Percentiles rank a stretch among this genome's conserved stretches.
Conservation (phyloP, 1,140 invertebrate species). For the Nixonia krombeini region DNA sequence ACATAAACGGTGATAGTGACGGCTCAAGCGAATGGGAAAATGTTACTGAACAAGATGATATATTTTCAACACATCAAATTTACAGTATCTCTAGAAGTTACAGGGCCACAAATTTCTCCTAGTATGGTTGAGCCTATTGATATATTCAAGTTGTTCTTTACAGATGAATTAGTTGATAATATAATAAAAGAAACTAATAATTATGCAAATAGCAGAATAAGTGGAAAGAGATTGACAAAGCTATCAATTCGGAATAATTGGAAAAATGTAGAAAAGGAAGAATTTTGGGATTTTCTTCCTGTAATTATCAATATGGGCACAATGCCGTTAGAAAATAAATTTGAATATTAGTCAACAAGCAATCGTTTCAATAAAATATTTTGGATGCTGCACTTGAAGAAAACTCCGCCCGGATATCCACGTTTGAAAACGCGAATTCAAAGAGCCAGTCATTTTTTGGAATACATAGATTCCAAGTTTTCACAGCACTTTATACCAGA, state of each 20-base stretch:
- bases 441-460: slow-evolving; percentile 20
- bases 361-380: slow-evolving; percentile 8
- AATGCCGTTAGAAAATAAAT: slow-evolving; percentile 1
- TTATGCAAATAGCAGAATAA: slow-evolving; percentile 17
- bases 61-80: background rate
- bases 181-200: slow-evolving; percentile 14
- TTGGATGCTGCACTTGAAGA: slow-evolving; percentile 10
- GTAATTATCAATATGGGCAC: slow-evolving; percentile 18
- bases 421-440: background rate
- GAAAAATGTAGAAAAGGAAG: slow-evolving; percentile 2
- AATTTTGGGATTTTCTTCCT: slow-evolving; percentile 9
- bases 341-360: slow-evolving; percentile 8
- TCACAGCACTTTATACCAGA: slow-evolving; percentile 27
- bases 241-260: slow-evolving; percentile 11
- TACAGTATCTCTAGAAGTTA: background rate
- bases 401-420: background rate
- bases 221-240: background rate
- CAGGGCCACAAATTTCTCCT: too few relatives aligned
- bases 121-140: background rate
- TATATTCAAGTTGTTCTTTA: slow-evolving; percentile 19
- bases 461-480: slow-evolving; percentile 35
- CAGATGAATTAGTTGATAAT: slow-evolving; percentile 5
- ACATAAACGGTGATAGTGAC: too few relatives aligned
- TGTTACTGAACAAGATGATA: slow-evolving; percentile 8
- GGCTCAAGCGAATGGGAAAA: slow-evolving; percentile 17